Conservation (phyloP, 2,888 invertebrate genomes). For the Tromatobia lineatoria region DNA sequence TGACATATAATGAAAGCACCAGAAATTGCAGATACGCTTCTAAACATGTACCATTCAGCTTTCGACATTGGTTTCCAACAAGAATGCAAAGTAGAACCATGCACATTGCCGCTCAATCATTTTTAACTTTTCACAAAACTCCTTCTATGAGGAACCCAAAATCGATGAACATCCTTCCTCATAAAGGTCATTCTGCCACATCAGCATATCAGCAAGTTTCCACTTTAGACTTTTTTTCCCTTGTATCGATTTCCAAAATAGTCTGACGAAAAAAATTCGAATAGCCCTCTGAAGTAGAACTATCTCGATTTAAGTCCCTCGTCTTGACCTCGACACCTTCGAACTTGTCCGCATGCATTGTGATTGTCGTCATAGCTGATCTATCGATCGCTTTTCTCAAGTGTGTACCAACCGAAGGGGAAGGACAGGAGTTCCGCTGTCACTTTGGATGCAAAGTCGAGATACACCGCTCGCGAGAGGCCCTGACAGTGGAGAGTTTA, state of each 20-base stretch:
- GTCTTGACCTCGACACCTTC: conserved; percentile 46
- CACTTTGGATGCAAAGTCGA: conserved; percentile 53
- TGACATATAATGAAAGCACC: too few relatives aligned
- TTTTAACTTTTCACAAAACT: too few relatives aligned
- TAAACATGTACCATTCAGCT: too few relatives aligned
- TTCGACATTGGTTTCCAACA: too few relatives aligned
- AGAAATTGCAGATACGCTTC: too few relatives aligned
- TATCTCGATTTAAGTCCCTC: conserved; percentile 12
- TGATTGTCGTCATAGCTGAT: conserved; percentile 15
- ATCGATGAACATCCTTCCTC: too few relatives aligned
- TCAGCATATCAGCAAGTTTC: too few relatives aligned
- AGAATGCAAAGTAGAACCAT: too few relatives aligned
- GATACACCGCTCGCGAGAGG: conserved; percentile 32
- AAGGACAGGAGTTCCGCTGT: conserved; percentile 28
- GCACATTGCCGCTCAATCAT: too few relatives aligned
- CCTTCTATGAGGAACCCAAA: too few relatives aligned
- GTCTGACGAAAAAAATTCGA: not conserved
- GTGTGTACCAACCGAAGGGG: not conserved
- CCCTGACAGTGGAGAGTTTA: conserved; percentile 58
- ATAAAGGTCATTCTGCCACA: too few relatives aligned
- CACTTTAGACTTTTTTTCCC: too few relatives aligned
- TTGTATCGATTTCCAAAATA: not conserved
- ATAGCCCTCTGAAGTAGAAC: not conserved
- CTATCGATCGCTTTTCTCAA: conserved; percentile 41
- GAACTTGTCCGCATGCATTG: conserved; percentile 28